Evolutionary conservation across 2,888 invertebrate species (phyloP), one percentile per base, ranked within the genome.

Genomic region (Euzetes globulus): DNA sequence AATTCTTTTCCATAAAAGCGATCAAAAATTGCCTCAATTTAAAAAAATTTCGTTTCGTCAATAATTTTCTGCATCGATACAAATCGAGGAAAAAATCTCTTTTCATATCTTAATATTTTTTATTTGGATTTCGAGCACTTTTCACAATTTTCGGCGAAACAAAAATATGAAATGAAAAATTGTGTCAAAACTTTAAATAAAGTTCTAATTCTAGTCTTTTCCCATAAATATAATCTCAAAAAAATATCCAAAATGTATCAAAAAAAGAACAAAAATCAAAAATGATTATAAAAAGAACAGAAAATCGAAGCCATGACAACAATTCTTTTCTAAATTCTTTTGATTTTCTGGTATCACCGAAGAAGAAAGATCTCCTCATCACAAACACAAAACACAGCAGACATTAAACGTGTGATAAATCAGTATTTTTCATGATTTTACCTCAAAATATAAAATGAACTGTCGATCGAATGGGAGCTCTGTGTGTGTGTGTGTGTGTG

Each of bases 351-450:
- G n/a, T 47, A n/a, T 47, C n/a, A 52, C 7, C n/a, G 19, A 19
- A 19, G 19, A 52, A 52, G 19, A n/a, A 19, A 47, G 3, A 52
- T 52, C 19, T 2, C 19, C 52, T 52, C n/a, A 52, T 52, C 52
- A 19, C 17, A 52, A 19, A n/a, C n/a, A n/a, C 17, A 19, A n/a
- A 52, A 52, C 52, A 52, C 7, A 19, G 52, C 52, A 52, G 52
- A 52, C 52, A 19, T 52, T 52, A 52, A 52, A 52, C 19, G 52
- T n/a, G 52, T 52, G 52, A 52, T 52, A 52, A 52, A 52, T 52
- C 52, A 52, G 19, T n/a, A 7, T 17, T 52, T 52, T 52, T 52
- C 19, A 33, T 33, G 52, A 52, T 52, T 47, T 52, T 19, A 52
- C 52, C 52, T 52, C 52, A 52, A 52, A 52, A 47, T 58, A 58